Evolutionary conservation across 2,113 vertebrate genomes (phyloP).

Genomic region (Elachura formosa): DNA sequence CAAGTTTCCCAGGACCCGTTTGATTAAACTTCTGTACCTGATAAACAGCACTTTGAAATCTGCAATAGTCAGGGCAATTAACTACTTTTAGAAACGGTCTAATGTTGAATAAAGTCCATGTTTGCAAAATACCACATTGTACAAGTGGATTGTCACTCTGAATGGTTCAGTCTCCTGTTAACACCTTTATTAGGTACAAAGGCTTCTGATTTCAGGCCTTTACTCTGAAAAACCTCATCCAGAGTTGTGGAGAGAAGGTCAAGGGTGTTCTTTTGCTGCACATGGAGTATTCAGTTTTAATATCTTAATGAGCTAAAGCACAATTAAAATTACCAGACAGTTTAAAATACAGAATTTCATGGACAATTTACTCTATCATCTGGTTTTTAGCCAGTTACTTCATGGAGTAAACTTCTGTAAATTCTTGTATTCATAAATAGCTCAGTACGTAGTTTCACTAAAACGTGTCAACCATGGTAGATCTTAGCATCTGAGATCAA

Average conservation of each 20-base stretch:
- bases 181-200: neutral
- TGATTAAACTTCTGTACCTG: neutral
- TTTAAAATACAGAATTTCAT: neutral
- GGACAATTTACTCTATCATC: neutral
- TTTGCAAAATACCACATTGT: neutral
- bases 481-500: neutral
- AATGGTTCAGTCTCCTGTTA: neutral
- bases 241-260: neutral
- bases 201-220: neutral
- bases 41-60: neutral
- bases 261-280: neutral
- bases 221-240: neutral
- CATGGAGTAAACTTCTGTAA: neutral
- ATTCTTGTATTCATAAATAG: neutral
- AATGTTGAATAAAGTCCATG: neutral
- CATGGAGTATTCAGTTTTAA: neutral
- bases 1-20: neutral
- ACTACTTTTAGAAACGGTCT: neutral
- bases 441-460: neutral
- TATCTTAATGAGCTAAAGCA: neutral
- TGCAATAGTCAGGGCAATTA: neutral
- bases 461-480: neutral
- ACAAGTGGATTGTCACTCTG: neutral
- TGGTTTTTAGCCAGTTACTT: neutral
- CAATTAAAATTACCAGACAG: neutral